Evolutionary conservation across 2,888 invertebrate species (phyloP).

Genomic region (Euphydryas editha): DNA sequence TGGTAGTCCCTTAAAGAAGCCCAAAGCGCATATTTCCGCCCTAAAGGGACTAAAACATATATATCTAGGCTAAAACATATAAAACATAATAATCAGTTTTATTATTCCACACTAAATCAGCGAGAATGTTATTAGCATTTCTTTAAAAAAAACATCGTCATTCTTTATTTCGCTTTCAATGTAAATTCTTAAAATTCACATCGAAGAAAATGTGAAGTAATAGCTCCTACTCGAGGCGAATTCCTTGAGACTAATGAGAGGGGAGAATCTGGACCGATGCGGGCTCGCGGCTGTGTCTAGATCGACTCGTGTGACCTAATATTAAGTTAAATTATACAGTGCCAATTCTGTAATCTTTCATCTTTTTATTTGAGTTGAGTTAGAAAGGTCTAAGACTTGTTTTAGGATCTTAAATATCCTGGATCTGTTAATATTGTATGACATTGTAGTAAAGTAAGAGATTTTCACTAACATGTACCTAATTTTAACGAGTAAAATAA

Average conservation of each 20-base stretch:
- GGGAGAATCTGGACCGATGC: background rate
- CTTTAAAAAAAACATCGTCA: background rate
- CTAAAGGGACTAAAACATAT: too few species aligned
- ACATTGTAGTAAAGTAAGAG: background rate
- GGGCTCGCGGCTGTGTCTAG: conserved; percentile 4
- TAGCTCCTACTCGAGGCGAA: conserved; percentile 12
- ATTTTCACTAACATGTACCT: too few species aligned
- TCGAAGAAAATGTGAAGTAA: conserved; percentile 14
- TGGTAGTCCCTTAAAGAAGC: too few species aligned
- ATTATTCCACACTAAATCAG: background rate
- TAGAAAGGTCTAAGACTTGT: background rate
- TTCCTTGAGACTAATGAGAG: conserved; percentile 7
- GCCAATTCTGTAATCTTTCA: background rate
- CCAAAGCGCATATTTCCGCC: too few species aligned
- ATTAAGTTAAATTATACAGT: background rate
- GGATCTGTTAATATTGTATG: background rate
- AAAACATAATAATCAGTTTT: background rate
- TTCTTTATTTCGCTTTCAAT: background rate
- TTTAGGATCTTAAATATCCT: background rate
- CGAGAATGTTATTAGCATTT: too few species aligned
- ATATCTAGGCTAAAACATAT: too few species aligned
- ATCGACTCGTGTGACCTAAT: conserved; percentile 2
- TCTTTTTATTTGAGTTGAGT: background rate
- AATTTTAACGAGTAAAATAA: too few species aligned
- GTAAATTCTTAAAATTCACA: conserved; percentile 10